Evolutionary conservation across 1,140 invertebrate genomes (phyloP), one percentile per base, ranked within the genome.

Genomic region (Sitophilus oryzae): DNA sequence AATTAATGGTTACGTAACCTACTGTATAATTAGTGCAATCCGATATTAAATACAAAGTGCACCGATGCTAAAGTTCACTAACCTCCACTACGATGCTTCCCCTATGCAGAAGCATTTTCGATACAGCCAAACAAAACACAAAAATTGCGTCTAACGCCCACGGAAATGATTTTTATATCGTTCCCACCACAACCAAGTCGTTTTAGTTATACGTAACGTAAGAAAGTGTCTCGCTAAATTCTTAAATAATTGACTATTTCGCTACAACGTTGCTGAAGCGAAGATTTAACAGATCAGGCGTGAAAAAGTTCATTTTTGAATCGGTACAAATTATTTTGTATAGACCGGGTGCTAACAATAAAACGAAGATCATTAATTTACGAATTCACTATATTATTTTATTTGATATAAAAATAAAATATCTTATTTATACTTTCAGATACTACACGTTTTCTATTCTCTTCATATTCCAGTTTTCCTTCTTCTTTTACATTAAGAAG

Each of bases 201-300:
- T 25, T 46, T 19, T 11, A 25, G 16, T 16, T n/a, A 30, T 46
- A 57, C 55, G 49, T 57, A 57, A 57, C 55, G 38, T 34, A 56
- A 56, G 55, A 57, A 57, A 57, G 55, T 52, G 34, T 51, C 44
- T 46, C 42, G 48, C 48, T 51, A 51, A 57, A 50, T 34, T 52
- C 48, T 52, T 51, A 30, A 52, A 51, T 57, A 51, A 57, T 52
- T 16, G 55, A 51, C 18, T 51, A 57, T 57, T 57, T 57, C 55
- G 48, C 41, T 52, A 46, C 55, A 51, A 37, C 48, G 41, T 38
- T 20, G 49, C 19, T 52, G 46, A 56, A 50, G 47, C 54, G 47
- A 56, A 36, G 52, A 54, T 44, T 22, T 14, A 44, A 49, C 14
- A 42, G 37, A 56, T 37, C 46, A 37, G 53, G 53, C 53, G 53